A percentile compares a stretch with the other conserved stretches of the same genome.
phyloP scores from a whole-genome alignment of 2,113 vertebrate genomes.

The Nannobrachium achirus region DNA sequence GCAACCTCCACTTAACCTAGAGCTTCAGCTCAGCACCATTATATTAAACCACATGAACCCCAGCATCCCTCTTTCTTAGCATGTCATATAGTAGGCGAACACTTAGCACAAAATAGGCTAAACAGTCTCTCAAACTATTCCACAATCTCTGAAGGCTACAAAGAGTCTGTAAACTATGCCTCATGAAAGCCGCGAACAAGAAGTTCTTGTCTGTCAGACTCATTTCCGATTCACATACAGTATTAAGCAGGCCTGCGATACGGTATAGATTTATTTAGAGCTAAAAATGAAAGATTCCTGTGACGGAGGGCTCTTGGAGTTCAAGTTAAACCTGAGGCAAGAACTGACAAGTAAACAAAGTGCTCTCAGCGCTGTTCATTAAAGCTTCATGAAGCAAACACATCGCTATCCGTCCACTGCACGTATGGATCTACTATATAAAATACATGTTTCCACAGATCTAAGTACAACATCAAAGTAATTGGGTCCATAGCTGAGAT shows the following conservation, averaged over 20 bases:
- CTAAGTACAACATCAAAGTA: slow-evolving; percentile 1
- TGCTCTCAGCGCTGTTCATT: background rate
- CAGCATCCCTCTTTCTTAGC: too few species aligned
- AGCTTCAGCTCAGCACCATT: too few species aligned
- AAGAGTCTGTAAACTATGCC: too few species aligned
- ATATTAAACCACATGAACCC: too few species aligned
- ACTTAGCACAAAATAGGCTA: too few species aligned
- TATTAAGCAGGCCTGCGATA: background rate
- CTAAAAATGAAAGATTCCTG: background rate
- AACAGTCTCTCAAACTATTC: too few species aligned
- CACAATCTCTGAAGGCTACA: too few species aligned
- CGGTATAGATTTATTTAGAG: background rate
- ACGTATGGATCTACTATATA: slow-evolving; percentile 20
- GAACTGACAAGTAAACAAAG: background rate
- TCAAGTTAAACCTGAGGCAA: background rate
- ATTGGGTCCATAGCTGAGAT: background rate
- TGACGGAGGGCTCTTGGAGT: background rate
- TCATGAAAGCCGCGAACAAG: too few species aligned
- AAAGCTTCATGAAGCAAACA: slow-evolving; percentile 17
- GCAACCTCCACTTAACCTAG: too few species aligned
- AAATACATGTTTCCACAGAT: slow-evolving; percentile 41
- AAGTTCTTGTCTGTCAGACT: too few species aligned
- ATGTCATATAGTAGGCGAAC: too few species aligned
- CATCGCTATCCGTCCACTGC: slow-evolving; percentile 14
- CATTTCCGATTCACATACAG: background rate